Base-by-base conservation (phyloP, 1,140 invertebrate genomes). In the Ptiloglossa arizonensis region DNA sequence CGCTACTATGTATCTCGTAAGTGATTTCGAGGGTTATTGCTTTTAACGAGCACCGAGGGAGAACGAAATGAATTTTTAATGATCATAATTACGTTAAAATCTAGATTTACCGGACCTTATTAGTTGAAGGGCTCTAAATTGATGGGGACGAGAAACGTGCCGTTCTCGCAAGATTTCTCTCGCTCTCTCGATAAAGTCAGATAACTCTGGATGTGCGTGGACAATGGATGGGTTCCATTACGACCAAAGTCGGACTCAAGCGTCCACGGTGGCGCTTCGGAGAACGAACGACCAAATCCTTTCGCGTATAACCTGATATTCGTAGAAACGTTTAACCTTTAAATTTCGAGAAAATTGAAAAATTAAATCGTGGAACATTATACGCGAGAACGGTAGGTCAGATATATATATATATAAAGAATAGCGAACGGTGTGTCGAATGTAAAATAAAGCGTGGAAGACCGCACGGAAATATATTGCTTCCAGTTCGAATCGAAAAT, bases 141-240 rank as follows among this genome's bases (percentile, higher is more conserved):
- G 27, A 17, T 3, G 0, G 27, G 1, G 44, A 29, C 9, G 2
- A 11, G 5, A 5, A 22, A 64, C 8, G 24, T 64, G n/a, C 24
- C 44, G 9, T 29, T 5, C 29, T 41, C 27, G 17, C 6, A n/a
- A 46, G 24, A 46, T 46, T 17, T 29, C 8, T 54, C 17, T 13
- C 17, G 24, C 24, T 46, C 9, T 27, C 32, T 22, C 54, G 52
- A 70, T 60, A 46, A 70, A 60, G 27, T 60, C 50, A 22, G 27
- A 70, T 60, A 60, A 70, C 35, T 8, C 11, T 24, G 38, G 35
- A 70, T 70, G 52, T 17, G 11, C 27, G 50, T 56, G 54, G 54
- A 70, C 54, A 60, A 60, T 60, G 54, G 19, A 68, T 19, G 32
- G 5, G 22, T 3, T 54, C 66, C 22, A 54, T 68, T 54, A 38